Percentiles rank a stretch among this genome's conserved stretches.
Evolutionary conservation across 2,797 vertebrate genomes (phyloP).

Genomic region (Rhinella marina): DNA sequence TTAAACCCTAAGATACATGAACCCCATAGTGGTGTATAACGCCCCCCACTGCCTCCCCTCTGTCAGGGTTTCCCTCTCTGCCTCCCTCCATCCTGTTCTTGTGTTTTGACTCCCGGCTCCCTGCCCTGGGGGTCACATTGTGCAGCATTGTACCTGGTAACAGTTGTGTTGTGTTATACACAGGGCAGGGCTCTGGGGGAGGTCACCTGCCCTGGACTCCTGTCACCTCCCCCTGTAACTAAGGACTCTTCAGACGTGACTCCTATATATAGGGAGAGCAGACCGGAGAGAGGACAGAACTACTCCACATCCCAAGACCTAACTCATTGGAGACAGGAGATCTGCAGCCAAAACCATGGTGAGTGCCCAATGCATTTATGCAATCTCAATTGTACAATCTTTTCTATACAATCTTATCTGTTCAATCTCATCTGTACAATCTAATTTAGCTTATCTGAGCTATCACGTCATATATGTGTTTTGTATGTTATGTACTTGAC

Average conservation of each 20-base stretch:
- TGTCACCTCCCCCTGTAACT: not conserved
- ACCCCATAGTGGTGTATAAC: too few relatives aligned
- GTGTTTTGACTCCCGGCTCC: not conserved
- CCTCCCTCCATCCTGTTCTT: not conserved
- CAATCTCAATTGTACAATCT: not conserved
- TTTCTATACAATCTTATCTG: not conserved
- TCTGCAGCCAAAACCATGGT: slow-evolving; percentile 36
- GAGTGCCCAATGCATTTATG: not conserved
- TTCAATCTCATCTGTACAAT: not conserved
- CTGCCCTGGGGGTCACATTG: not conserved
- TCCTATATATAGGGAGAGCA: slow-evolving; percentile 9
- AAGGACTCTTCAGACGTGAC: slow-evolving; percentile 15
- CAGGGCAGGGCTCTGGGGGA: not conserved
- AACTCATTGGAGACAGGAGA: slow-evolving; percentile 44
- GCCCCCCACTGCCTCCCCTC: too few relatives aligned
- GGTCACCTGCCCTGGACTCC: not conserved
- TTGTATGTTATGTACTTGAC: too few relatives aligned
- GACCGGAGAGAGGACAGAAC: not conserved
- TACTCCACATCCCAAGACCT: slow-evolving; percentile 38
- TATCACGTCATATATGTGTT: too few relatives aligned
- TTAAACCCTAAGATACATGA: too few relatives aligned
- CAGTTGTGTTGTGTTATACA: slow-evolving; percentile 19
- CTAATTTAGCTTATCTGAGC: not conserved
- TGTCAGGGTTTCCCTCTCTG: not conserved
- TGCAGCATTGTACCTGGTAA: not conserved